phyloP scores from a whole-genome alignment of 2,113 vertebrate genomes.

The Mus pahari region DNA sequence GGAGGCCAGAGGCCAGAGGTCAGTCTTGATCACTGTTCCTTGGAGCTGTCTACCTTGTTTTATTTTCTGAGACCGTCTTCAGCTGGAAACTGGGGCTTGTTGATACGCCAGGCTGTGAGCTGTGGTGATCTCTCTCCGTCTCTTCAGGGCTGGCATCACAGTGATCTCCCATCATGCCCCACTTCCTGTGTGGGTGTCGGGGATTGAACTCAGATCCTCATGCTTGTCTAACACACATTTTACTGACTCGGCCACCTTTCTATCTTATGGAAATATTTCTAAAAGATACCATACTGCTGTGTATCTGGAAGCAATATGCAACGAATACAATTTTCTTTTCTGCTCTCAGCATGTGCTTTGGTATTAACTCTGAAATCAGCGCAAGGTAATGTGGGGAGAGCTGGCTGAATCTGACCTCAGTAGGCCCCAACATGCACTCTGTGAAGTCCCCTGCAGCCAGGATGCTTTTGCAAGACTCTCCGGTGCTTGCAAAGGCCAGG shows the following conservation, averaged over 20 bases:
- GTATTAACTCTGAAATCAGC: neutral
- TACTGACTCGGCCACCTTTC: neutral
- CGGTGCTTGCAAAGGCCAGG: neutral
- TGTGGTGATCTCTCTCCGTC: neutral
- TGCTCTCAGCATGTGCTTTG: neutral
- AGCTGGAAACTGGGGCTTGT: neutral
- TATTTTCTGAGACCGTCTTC: neutral
- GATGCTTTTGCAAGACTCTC: neutral
- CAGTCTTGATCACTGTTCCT: neutral
- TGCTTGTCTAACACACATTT: neutral
- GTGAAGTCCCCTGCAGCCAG: neutral
- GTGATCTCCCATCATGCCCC: neutral
- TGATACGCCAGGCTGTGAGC: neutral
- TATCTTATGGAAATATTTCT: neutral
- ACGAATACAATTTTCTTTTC: neutral
- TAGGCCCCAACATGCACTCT: neutral
- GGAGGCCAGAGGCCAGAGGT: neutral
- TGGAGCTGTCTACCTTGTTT: neutral
- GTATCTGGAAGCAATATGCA: conserved; percentile 17
- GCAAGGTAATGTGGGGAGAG: neutral
- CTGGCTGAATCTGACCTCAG: neutral
- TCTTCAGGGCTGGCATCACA: neutral
- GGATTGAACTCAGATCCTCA: neutral
- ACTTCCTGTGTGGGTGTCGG: neutral
- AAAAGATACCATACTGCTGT: neutral